Conservation (phyloP, 2,797 vertebrate genomes). For the Tokudaia muenninki region DNA sequence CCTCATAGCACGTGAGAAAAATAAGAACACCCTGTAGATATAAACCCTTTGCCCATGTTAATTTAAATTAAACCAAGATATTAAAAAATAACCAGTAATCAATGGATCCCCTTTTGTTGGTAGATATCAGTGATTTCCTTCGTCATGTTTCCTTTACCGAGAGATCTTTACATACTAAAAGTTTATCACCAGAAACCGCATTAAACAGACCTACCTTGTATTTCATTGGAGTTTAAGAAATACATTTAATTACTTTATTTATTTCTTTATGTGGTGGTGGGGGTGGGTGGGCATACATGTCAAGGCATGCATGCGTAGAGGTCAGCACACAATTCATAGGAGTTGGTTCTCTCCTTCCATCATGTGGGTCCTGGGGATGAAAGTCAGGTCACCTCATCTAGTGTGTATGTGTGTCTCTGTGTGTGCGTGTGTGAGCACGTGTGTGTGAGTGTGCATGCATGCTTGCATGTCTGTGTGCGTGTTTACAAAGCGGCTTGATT, state of each 20-base stretch:
- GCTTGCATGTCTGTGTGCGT: fast-evolving
- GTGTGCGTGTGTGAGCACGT: not conserved
- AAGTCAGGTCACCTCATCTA: not conserved
- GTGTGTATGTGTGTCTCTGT: not conserved
- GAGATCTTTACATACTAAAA: conserved; percentile 40
- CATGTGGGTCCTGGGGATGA: not conserved
- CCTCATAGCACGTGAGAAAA: not conserved
- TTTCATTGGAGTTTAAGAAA: not conserved
- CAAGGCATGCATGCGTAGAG: too few species aligned
- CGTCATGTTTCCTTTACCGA: not conserved
- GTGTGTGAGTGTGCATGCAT: too few species aligned
- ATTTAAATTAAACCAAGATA: conserved; percentile 44
- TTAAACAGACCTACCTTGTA: not conserved
- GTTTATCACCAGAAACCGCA: not conserved
- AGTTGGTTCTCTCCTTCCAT: not conserved
- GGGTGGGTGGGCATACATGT: not conserved
- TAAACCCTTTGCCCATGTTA: conserved; percentile 26
- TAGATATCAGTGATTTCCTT: not conserved
- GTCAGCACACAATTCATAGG: not conserved
- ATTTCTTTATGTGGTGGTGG: not conserved
- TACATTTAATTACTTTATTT: not conserved
- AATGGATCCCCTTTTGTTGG: not conserved
- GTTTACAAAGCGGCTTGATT: not conserved
- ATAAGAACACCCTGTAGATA: not conserved
- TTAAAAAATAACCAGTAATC: conserved; percentile 35